phyloP scores from a whole-genome alignment of 2,888 invertebrate species.

The Cremastinae sp. region DNA sequence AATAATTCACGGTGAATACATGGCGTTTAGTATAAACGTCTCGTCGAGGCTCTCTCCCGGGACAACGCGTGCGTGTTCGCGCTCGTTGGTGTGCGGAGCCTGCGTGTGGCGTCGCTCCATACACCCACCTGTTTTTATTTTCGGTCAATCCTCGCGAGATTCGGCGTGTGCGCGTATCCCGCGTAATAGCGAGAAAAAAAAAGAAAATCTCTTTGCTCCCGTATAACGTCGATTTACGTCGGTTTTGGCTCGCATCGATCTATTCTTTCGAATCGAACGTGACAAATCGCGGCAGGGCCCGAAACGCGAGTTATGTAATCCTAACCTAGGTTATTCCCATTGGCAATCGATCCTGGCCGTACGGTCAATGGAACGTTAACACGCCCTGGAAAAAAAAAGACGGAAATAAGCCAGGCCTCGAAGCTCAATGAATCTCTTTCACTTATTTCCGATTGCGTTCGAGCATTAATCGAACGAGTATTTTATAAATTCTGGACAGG shows the following conservation, averaged over 20 bases:
- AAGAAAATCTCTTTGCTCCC: background rate
- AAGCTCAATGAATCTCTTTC: too few relatives aligned
- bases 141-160: conserved; percentile 13
- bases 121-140: conserved; percentile 55
- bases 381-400: too few relatives aligned
- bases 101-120: conserved; percentile 23
- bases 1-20: conserved; percentile 19
- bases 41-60: conserved; percentile 12
- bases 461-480: too few relatives aligned
- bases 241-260: background rate
- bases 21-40: conserved; percentile 18
- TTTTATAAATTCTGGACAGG: too few relatives aligned
- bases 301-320: too few relatives aligned
- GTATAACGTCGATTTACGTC: background rate
- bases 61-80: background rate
- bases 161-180: background rate
- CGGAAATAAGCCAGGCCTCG: too few relatives aligned
- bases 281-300: background rate
- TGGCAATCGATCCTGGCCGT: too few relatives aligned
- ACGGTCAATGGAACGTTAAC: too few relatives aligned
- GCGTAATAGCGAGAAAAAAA: background rate
- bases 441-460: too few relatives aligned
- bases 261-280: background rate
- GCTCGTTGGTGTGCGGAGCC: background rate
- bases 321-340: too few relatives aligned